Evolutionary conservation across 1,140 invertebrate species (phyloP).

Genomic region (Macrotrachela quadricornifera): DNA sequence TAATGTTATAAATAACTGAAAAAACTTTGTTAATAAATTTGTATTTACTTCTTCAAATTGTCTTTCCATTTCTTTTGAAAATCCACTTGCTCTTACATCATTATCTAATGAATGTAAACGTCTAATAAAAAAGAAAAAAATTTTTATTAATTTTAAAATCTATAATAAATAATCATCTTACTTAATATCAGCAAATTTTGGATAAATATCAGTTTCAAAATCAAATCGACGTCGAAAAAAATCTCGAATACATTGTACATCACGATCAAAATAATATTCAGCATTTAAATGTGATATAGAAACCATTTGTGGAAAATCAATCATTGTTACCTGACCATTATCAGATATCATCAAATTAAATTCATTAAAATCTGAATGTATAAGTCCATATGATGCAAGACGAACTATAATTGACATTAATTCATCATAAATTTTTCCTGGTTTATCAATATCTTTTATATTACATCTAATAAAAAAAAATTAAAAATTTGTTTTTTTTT

Average conservation of each 20-base stretch:
- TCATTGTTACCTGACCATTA: constrained; percentile 58
- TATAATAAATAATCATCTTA: constrained; percentile 13
- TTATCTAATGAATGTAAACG: constrained; percentile 42
- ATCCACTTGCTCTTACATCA: constrained; percentile 69
- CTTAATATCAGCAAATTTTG: constrained; percentile 56
- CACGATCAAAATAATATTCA: constrained; percentile 74
- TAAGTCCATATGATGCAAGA: constrained; percentile 75
- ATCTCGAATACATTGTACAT: constrained; percentile 70
- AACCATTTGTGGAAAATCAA: constrained; percentile 99
- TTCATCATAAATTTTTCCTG: constrained; percentile 64
- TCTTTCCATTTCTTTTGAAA: constrained; percentile 44
- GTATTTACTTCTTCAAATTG: too few species aligned
- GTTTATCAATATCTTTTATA: constrained; percentile 51
- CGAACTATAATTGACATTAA: constrained; percentile 79
- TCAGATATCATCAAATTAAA: constrained; percentile 65
- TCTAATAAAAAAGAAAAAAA: too few species aligned
- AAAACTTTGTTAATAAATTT: too few species aligned
- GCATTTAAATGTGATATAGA: constrained; percentile 77
- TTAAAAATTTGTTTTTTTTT: too few species aligned
- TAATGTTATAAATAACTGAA: too few species aligned
- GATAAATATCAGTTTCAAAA: constrained; percentile 68
- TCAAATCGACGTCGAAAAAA: constrained; percentile 76
- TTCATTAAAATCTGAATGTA: constrained; percentile 97
- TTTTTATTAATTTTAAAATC: too few species aligned
- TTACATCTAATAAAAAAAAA: constrained; percentile 30